Evolutionary conservation across 2,113 vertebrate species (phyloP), one percentile per base, ranked within the genome.

Genomic region (Panthera tigris): DNA sequence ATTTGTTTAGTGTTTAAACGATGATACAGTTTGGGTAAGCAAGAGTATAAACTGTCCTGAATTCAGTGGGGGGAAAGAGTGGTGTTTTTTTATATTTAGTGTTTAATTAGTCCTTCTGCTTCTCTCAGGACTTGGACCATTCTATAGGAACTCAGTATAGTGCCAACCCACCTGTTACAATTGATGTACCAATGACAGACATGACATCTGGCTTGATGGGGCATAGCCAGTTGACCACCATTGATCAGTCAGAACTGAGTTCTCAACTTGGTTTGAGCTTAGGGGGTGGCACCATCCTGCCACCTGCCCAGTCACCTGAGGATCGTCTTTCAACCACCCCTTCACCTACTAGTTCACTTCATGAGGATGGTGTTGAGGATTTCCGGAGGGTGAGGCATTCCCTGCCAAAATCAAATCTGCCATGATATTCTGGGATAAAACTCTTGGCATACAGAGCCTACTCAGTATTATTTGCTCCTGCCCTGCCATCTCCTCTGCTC

Each of bases 161-260:
- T 85, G 99, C 99, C 98, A 99, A 99, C 7, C 99, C 99, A 21
- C 99, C 99, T 1, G 99, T 99, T 96, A 99, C 99, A 98, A 99
- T 99, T 50, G 99, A 99, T 2, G 99, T 99, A 84, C 99, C 99
- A 0, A 98, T 99, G 97, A 98, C 98, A 1, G 99, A 99, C 97
- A 99, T 99, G 98, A 98, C 99, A 97, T 97, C 99, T 61, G 97
- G 98, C 80, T 97, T 99, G 55, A 98, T 99, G 98, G 99, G 99
- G 18, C 99, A 99, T 93, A 99, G 98, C 98, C 99, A 99, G 97
- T 98, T 99, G 93, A 99, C 99, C 95, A 99, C 99, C 65, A 99
- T 99, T 48, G 99, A 99, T 98, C 99, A 99, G 55, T 99, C 99
- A 0, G 99, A 99, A 98, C 99, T 99, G 95, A 99, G 99, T 65